Percentiles rank a stretch among this genome's conserved stretches.
These are phyloP conservation scores for Alviniconcha marisindica DNA, from an alignment of 1,140 invertebrate genomes.

Conservation along the genomic window DNA sequence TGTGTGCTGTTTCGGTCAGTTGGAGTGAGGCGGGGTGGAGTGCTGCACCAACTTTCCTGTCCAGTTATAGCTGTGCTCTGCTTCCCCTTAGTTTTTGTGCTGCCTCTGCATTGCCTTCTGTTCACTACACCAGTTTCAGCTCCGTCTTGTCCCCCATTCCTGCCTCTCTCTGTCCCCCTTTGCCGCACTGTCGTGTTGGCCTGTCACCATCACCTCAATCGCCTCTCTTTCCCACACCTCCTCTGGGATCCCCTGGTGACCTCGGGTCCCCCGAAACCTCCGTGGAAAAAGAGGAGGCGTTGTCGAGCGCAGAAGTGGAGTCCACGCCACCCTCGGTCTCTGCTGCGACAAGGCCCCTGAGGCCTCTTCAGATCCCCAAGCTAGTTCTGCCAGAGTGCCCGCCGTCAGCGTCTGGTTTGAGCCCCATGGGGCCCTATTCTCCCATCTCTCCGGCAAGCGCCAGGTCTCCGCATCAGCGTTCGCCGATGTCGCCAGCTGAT, in stretches of 20 bases:
- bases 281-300: neutral
- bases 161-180: neutral
- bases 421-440: neutral
- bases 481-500: neutral
- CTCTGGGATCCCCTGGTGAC: neutral
- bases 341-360: neutral
- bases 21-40: neutral
- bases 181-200: neutral
- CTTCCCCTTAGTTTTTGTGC: neutral
- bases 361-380: constrained; percentile 9
- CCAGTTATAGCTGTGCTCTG: neutral
- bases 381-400: neutral
- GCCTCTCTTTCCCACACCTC: constrained; percentile 5
- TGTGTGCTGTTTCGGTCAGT: neutral
- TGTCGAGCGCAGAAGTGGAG: neutral
- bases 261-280: neutral
- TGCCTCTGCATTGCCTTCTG: neutral
- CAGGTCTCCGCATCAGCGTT: neutral
- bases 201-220: neutral
- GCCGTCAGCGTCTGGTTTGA: neutral
- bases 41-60: neutral
- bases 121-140: neutral
- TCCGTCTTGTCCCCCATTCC: neutral
- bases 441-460: neutral
- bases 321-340: neutral